phyloP scores from a whole-genome alignment of 2,888 invertebrate species.

The Aplocera efformata region DNA sequence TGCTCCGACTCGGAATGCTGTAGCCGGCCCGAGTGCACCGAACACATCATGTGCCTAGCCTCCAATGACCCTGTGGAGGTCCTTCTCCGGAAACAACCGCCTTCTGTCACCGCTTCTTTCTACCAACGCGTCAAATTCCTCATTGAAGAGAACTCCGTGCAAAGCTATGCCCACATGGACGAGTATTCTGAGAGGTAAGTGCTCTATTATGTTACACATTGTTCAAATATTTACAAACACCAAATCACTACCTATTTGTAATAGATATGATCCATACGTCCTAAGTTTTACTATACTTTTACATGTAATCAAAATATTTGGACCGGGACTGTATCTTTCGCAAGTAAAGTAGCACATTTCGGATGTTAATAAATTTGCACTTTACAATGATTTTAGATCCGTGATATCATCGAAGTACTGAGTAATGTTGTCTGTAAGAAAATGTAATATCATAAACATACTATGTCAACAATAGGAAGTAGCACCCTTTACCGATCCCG shows the following conservation, averaged over 20 bases:
- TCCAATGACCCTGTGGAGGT: conserved; percentile 98
- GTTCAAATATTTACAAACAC: conserved; percentile 51
- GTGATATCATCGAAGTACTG: conserved; percentile 69
- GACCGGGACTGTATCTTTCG: conserved; percentile 56
- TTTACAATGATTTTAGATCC: conserved; percentile 71
- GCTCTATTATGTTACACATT: conserved; percentile 36
- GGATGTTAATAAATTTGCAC: conserved; percentile 69
- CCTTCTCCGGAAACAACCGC: conserved; percentile 96
- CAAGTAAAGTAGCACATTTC: conserved; percentile 61
- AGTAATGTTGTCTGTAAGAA: conserved; percentile 60
- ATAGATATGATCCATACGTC: conserved; percentile 56
- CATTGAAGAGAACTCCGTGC: conserved; percentile 98
- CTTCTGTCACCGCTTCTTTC: conserved; percentile 97
- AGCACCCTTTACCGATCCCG: conserved; percentile 73
- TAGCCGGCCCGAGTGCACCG: conserved; percentile 90
- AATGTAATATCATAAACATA: conserved; percentile 60
- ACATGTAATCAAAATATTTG: conserved; percentile 20
- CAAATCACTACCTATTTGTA: conserved; percentile 65
- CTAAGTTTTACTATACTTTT: conserved; percentile 16
- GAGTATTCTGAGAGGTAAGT: conserved; percentile 99
- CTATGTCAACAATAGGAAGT: conserved; percentile 56
- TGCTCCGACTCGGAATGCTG: conserved; percentile 99
- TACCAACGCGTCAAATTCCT: conserved; percentile 98
- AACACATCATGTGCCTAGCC: conserved; percentile 96
- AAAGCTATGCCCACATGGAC: conserved; percentile 98